Evolutionary conservation across 2,888 invertebrate species (phyloP).

Genomic region (Aphidius colemani): DNA sequence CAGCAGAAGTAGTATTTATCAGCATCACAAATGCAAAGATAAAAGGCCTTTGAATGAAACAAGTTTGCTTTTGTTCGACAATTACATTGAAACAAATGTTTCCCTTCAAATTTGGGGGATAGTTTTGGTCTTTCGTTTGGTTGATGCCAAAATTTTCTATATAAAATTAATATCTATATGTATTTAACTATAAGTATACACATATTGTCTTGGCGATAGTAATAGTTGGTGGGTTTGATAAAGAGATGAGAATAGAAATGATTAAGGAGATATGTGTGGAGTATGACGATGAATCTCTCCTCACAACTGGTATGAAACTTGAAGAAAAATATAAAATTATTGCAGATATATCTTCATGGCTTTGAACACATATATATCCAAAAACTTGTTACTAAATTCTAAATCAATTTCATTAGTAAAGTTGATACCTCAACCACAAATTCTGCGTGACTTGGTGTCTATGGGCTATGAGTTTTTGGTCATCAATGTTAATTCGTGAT

Average conservation of each 20-base stretch:
- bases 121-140: no score
- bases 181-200: background rate
- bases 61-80: slow-evolving; percentile 57
- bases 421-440: slow-evolving; percentile 56
- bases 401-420: slow-evolving; percentile 58
- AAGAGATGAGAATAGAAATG: slow-evolving; percentile 1
- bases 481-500: no score
- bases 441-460: slow-evolving; percentile 25
- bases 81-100: slow-evolving; percentile 52
- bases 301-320: slow-evolving; percentile 56
- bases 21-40: slow-evolving; percentile 4
- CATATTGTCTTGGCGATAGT: slow-evolving; percentile 21
- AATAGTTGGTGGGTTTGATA: slow-evolving; percentile 21
- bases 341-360: slow-evolving; percentile 16
- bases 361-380: background rate
- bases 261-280: background rate
- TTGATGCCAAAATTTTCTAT: no score
- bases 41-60: slow-evolving; percentile 50
- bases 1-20: no score
- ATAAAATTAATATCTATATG: background rate
- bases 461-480: no score
- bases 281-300: slow-evolving; percentile 34
- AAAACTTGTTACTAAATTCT: slow-evolving; percentile 14
- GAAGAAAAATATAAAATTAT: slow-evolving; percentile 40
- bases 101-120: no score